Evolutionary conservation across 2,888 invertebrate species (phyloP).

Genomic region (Argyra leucocephala): DNA sequence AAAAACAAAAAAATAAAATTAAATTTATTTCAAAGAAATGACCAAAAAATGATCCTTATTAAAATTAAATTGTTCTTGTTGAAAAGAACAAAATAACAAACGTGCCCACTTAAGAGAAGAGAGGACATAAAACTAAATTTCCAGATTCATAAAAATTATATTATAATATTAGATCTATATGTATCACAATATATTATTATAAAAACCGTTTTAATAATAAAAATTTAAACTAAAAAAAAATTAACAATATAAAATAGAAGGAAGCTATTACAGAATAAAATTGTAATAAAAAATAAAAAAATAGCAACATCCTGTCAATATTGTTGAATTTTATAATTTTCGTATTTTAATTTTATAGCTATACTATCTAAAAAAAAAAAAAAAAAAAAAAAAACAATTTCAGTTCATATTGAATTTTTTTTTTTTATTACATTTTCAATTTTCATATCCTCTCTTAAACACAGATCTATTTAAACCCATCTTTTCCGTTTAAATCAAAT

Average conservation of each 20-base stretch:
- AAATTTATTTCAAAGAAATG: background rate
- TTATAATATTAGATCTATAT: no score
- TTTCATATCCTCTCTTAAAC: no score
- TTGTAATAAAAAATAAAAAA: background rate
- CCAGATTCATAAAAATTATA: background rate
- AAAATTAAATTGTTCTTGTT: background rate
- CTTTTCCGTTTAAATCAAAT: no score
- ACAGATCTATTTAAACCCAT: no score
- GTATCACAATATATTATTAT: no score
- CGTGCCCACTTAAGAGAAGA: background rate
- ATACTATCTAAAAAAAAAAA: no score
- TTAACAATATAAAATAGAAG: background rate
- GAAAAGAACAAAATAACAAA: background rate
- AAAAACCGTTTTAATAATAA: background rate
- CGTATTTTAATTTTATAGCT: no score
- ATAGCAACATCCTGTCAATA: background rate
- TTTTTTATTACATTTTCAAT: no score
- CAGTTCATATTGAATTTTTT: no score
- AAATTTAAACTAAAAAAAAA: background rate
- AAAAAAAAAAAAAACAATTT: no score
- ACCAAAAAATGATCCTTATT: background rate
- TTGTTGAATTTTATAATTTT: background rate
- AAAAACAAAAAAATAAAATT: background rate
- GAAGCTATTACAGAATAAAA: background rate
- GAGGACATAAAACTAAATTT: background rate